phyloP scores from a whole-genome alignment of 2,888 invertebrate genomes.

The Tetragonisca angustula region DNA sequence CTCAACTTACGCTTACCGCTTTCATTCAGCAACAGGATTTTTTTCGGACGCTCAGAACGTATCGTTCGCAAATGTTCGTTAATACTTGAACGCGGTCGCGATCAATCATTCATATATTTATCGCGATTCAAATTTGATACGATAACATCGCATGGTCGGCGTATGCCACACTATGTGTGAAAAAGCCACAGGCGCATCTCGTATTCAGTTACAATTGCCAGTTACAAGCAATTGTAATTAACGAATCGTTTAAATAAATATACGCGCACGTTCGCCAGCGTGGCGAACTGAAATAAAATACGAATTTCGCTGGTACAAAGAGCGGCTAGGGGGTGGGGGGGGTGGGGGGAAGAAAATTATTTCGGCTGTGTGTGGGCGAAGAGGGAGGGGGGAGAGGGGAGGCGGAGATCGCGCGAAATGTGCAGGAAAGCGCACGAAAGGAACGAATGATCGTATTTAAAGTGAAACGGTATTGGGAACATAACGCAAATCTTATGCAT shows the following conservation, averaged over 20 bases:
- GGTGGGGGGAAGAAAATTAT: neutral
- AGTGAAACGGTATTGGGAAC: conserved; percentile 36
- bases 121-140: neutral
- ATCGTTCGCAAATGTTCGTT: neutral
- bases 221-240: neutral
- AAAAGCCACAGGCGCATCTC: too few species aligned
- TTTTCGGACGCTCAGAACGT: neutral
- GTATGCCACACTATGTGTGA: neutral
- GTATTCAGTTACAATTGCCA: neutral
- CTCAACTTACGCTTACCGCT: neutral
- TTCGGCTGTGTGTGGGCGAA: neutral
- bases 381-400: too few species aligned
- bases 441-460: conserved; percentile 40
- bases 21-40: neutral
- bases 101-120: neutral
- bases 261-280: too few species aligned
- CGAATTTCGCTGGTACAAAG: neutral
- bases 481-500: conserved; percentile 56
- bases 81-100: too few species aligned
- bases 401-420: neutral
- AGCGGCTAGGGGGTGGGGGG: too few species aligned
- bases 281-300: neutral
- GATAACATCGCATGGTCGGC: neutral
- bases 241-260: neutral
- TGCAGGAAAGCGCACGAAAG: neutral